Evolutionary conservation across 64 coral and sea anemone genomes (phyloP).

Genomic region (Actinia equina): DNA sequence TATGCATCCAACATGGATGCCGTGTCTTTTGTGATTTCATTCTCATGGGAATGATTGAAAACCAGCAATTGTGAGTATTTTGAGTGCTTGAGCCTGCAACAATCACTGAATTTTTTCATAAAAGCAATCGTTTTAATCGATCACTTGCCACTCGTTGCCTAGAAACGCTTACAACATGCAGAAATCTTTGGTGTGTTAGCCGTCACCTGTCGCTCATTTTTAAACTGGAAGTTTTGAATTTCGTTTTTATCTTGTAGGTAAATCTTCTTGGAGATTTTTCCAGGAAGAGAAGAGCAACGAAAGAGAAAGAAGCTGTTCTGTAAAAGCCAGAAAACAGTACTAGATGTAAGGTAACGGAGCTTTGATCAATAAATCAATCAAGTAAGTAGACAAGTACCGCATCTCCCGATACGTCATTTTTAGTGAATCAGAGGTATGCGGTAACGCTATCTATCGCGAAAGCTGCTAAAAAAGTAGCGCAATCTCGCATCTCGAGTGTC

Average conservation of each 20-base stretch:
- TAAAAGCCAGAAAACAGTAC: too few relatives aligned
- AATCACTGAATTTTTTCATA: too few relatives aligned
- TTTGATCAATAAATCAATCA: background rate
- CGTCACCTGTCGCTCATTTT: too few relatives aligned
- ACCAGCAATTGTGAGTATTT: background rate
- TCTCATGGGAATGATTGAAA: too few relatives aligned
- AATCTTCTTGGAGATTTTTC: background rate
- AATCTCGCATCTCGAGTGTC: background rate
- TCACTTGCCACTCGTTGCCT: background rate
- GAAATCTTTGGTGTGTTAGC: too few relatives aligned
- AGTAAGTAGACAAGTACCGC: background rate
- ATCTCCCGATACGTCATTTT: background rate
- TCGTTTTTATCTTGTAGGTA: too few relatives aligned
- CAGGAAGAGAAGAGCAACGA: background rate
- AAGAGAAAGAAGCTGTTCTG: too few relatives aligned
- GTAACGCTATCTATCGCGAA: background rate
- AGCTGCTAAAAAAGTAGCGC: background rate
- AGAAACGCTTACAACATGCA: background rate
- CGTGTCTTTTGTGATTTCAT: too few relatives aligned
- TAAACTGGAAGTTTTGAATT: too few relatives aligned
- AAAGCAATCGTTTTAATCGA: too few relatives aligned
- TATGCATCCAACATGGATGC: too few relatives aligned
- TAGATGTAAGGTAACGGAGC: background rate
- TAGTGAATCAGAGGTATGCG: background rate
- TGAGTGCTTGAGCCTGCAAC: background rate